Evolutionary conservation across 2,797 vertebrate species (phyloP).

Genomic region (Anisognathus igniventris): DNA sequence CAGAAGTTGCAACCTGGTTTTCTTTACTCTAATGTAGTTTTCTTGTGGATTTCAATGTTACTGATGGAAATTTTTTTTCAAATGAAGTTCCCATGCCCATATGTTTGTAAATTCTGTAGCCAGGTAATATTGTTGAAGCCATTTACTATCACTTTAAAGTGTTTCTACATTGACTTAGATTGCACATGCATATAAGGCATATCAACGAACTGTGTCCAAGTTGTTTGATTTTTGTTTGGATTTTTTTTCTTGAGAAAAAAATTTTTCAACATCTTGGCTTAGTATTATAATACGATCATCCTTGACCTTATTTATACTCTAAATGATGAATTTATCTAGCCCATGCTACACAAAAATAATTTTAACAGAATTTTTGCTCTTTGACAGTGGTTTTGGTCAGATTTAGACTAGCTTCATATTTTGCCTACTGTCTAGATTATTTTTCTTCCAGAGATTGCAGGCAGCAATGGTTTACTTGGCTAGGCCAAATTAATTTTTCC

Average conservation of each 20-base stretch:
- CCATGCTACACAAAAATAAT: not conserved
- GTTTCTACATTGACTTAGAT: not conserved
- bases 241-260: not conserved
- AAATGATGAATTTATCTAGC: not conserved
- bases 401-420: not conserved
- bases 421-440: not conserved
- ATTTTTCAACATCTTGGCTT: not conserved
- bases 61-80: not conserved
- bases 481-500: not conserved
- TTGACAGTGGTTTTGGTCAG: not conserved
- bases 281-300: not conserved
- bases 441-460: not conserved
- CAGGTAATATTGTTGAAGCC: not conserved
- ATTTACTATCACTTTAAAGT: not conserved
- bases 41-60: not conserved
- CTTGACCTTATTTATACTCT: not conserved
- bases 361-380: not conserved
- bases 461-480: not conserved
- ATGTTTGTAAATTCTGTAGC: not conserved
- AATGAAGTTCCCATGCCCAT: rapidly evolving
- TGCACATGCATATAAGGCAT: not conserved
- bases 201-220: not conserved
- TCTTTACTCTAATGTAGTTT: not conserved
- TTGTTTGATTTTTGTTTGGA: not conserved
- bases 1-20: not conserved